Evolutionary conservation across 2,113 vertebrate genomes (phyloP), one percentile per base, ranked within the genome.

Genomic region (Tamias sibiricus): DNA sequence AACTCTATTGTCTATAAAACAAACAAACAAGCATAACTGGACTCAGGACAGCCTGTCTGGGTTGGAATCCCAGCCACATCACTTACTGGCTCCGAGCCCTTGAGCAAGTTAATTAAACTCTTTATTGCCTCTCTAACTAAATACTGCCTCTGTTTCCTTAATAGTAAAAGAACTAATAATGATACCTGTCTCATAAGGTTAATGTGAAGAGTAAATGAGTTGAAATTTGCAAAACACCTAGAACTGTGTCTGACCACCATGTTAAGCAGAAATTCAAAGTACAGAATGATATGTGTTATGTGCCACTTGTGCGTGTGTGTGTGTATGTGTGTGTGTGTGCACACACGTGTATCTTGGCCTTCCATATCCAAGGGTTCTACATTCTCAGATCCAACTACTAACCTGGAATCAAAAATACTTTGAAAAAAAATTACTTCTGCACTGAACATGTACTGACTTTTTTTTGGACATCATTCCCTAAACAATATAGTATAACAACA

Each of bases 1-100:
- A 97, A 88, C 35, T 86, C 40, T 87, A 74, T 68, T 76, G 26
- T 96, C 97, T 96, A 90, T 68, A 91, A 96, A 80, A n/a, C 32
- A 17, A n/a, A 68, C 28, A 68, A 68, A 35, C 24, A 40, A 40
- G 64, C 8, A n/a, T 47, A 28, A 22, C 52, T 40, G 22, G 44
- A 40, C 17, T 35, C 91, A 77, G 49, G 42, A 79, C 20, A 40
- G 44, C 20, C 30, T 16, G 10, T 30, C 68, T 13, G 49, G 42
- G 75, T 76, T 42, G 17, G n/a, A 82, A 82, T 57, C 14, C 22
- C 44, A 40, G 2, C 37, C 35, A 4, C n/a, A 37, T 75, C 47
- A 57, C 24, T 47, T n/a, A 28, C 66, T 62, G 59, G 24, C 24
- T 62, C 8, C 28, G 16, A n/a, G 66, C n/a, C 28, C 57, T 59